Evolutionary conservation across 2,888 invertebrate species (phyloP).

Genomic region (Macaria notata): DNA sequence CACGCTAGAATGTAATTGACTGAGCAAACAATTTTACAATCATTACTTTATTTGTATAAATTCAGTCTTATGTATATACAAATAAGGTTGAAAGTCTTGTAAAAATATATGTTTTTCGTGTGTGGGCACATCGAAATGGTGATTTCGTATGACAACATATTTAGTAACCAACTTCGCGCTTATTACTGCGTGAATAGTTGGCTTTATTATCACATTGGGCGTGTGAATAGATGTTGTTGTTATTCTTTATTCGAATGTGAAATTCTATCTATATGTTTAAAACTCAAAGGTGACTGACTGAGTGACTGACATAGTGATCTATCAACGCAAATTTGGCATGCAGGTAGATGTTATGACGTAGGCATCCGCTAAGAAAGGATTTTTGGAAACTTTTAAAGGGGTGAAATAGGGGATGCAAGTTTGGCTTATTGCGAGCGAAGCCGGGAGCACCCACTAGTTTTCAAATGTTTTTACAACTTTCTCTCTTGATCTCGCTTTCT

Average conservation of each 20-base stretch:
- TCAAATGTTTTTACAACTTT: slow-evolving; percentile 51
- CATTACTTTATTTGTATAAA: slow-evolving; percentile 1
- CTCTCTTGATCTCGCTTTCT: slow-evolving; percentile 60
- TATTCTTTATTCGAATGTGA: slow-evolving; percentile 17
- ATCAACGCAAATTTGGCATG: no score
- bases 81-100: slow-evolving; percentile 16
- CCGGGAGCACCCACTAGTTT: slow-evolving; percentile 5
- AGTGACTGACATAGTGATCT: no score
- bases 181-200: slow-evolving; percentile 48
- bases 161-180: slow-evolving; percentile 52
- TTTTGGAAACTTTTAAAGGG: no score
- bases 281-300: no score
- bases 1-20: slow-evolving; percentile 22
- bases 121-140: slow-evolving; percentile 24
- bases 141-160: slow-evolving; percentile 55
- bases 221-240: slow-evolving; percentile 57
- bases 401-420: no score
- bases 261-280: slow-evolving; percentile 41
- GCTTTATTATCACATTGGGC: slow-evolving; percentile 58
- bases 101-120: slow-evolving; percentile 6
- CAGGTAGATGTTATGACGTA: no score
- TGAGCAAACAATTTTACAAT: slow-evolving; percentile 17
- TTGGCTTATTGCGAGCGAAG: no score
- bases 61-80: slow-evolving; percentile 1
- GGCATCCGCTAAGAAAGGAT: no score